Evolutionary conservation across 2,797 vertebrate genomes (phyloP).

Genomic region (Centropyge bicolor): DNA sequence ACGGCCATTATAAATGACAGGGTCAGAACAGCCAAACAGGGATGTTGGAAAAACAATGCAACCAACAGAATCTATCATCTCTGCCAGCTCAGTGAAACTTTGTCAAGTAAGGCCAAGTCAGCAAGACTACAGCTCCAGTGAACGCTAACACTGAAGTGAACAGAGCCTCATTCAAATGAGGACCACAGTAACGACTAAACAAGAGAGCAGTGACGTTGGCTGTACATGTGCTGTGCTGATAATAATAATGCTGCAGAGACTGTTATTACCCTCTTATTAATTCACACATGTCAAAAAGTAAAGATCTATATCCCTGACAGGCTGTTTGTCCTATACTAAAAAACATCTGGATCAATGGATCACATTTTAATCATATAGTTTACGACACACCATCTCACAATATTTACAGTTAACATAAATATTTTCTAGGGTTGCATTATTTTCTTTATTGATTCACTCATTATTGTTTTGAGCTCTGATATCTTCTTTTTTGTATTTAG

Average conservation of each 20-base stretch:
- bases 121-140: slow-evolving; percentile 47
- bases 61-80: slow-evolving; percentile 72
- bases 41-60: slow-evolving; percentile 77
- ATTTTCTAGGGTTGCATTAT: neutral
- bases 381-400: neutral
- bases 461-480: neutral
- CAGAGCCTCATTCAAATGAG: slow-evolving; percentile 37
- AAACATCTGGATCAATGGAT: neutral
- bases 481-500: neutral
- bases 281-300: neutral
- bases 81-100: slow-evolving; percentile 70
- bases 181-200: slow-evolving; percentile 31
- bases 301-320: neutral
- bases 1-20: slow-evolving; percentile 75
- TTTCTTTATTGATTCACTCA: too few species aligned
- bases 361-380: neutral
- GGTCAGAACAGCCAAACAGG: slow-evolving; percentile 70
- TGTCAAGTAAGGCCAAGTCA: slow-evolving; percentile 67
- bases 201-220: slow-evolving; percentile 21
- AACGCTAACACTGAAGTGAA: slow-evolving; percentile 27
- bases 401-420: neutral
- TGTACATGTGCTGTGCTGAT: slow-evolving; percentile 35
- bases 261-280: slow-evolving; percentile 20
- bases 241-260: slow-evolving; percentile 32
- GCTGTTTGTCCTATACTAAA: neutral